A percentile compares a stretch with the other conserved stretches of the same genome.
phyloP scores from a whole-genome alignment of 2,888 invertebrate genomes.

The Drosophila parthenogenetica region DNA sequence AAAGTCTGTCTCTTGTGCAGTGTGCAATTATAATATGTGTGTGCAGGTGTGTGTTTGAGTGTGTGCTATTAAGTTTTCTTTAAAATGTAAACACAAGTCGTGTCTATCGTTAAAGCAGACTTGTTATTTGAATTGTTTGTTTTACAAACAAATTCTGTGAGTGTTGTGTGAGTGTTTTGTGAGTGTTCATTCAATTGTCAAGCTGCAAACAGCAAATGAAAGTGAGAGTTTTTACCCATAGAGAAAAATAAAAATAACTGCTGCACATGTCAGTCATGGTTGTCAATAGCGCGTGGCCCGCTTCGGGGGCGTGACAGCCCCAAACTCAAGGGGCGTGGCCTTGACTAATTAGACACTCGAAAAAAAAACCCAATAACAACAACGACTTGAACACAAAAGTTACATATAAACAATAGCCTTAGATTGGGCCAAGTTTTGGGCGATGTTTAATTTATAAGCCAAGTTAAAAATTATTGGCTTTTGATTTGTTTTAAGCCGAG shows the following conservation, averaged over 20 bases:
- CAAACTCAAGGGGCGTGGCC: conserved; percentile 3
- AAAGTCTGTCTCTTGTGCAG: conserved; percentile 62
- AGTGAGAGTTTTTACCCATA: conserved; percentile 68
- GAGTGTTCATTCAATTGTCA: conserved; percentile 69
- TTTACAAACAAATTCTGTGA: conserved; percentile 72
- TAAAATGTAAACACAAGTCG: conserved; percentile 62
- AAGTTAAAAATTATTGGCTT: conserved; percentile 30
- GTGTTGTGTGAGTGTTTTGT: conserved; percentile 32
- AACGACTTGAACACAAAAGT: neutral
- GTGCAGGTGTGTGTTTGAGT: conserved; percentile 21
- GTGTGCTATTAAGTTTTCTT: conserved; percentile 46
- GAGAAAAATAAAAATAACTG: conserved; percentile 25
- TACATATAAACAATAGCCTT: conserved; percentile 3
- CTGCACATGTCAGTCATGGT: conserved; percentile 70
- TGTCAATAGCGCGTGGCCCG: conserved; percentile 63
- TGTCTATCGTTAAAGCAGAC: conserved; percentile 33
- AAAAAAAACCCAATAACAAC: conserved; percentile 10
- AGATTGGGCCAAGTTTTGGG: conserved; percentile 9
- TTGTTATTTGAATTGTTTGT: conserved; percentile 67
- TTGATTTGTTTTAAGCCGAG: conserved; percentile 10
- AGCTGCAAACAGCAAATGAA: conserved; percentile 57
- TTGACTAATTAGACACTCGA: conserved; percentile 32
- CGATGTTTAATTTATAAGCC: conserved; percentile 64
- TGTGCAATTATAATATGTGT: conserved; percentile 56
- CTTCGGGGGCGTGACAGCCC: conserved; percentile 50